Conservation (phyloP, 1,140 invertebrate species). For the Sweltsa coloradensis region DNA sequence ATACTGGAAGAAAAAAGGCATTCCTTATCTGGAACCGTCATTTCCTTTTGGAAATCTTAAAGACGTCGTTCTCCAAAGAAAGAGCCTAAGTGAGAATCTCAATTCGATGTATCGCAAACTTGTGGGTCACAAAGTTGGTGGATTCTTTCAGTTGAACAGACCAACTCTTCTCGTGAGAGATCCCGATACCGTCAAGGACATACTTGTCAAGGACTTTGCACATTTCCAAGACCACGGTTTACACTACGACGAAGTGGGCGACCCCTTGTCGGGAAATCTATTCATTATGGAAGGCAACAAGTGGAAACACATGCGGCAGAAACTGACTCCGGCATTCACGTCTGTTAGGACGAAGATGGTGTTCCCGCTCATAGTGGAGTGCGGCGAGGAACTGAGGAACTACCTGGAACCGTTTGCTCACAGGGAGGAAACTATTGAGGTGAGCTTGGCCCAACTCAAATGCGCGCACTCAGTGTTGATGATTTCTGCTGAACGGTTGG, state of each 20-base stretch:
- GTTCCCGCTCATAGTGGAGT: slow-evolving; percentile 20
- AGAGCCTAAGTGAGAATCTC: slow-evolving; percentile 16
- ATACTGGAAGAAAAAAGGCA: slow-evolving; percentile 25
- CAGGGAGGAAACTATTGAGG: too few species aligned
- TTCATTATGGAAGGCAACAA: slow-evolving; percentile 33
- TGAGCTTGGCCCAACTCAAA: too few species aligned
- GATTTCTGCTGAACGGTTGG: too few species aligned
- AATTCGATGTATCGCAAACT: slow-evolving; percentile 11
- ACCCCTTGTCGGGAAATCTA: slow-evolving; percentile 38
- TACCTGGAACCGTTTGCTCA: slow-evolving; percentile 1
- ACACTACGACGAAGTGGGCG: slow-evolving; percentile 32
- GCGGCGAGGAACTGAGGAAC: slow-evolving; percentile 8
- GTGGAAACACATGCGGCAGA: slow-evolving; percentile 39
- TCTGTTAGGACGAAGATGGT: slow-evolving; percentile 42
- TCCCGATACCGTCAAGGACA: slow-evolving; percentile 31
- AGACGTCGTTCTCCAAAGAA: slow-evolving; percentile 24
- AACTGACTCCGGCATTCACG: slow-evolving; percentile 41
- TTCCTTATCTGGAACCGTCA: slow-evolving; percentile 25
- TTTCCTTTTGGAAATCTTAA: slow-evolving; percentile 35
- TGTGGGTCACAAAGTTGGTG: background rate
- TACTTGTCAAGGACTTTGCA: slow-evolving; percentile 34
- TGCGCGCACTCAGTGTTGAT: too few species aligned
- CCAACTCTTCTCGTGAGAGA: slow-evolving; percentile 33
- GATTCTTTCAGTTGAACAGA: slow-evolving; percentile 24
- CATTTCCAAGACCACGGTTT: slow-evolving; percentile 33